A percentile compares a stretch with the other conserved stretches of the same genome.
These are phyloP conservation scores for Limnephilus rhombicus DNA, from an alignment of 2,888 invertebrate genomes.

Conservation along the genomic window DNA sequence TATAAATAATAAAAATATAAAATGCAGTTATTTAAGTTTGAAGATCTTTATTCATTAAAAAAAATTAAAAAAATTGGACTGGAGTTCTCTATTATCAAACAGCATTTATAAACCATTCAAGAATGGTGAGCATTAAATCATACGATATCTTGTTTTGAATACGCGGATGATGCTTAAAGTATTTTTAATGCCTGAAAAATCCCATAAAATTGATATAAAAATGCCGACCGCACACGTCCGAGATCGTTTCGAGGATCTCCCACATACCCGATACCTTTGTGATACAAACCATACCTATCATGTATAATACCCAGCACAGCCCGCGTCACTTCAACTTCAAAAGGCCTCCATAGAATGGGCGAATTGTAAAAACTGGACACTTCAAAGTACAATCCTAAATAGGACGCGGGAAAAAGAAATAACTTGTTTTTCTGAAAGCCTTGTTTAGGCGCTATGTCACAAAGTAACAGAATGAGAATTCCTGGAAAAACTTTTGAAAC, in stretches of 20 bases:
- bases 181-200: conserved; percentile 35
- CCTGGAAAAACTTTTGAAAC: no score
- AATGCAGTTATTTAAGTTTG: no score
- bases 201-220: conserved; percentile 46
- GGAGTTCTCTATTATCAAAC: not conserved
- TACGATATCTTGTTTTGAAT: conserved; percentile 1
- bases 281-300: not conserved
- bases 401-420: not conserved
- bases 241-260: conserved; percentile 15
- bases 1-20: no score
- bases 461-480: not conserved
- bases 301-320: not conserved
- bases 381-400: not conserved
- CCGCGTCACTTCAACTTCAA: not conserved
- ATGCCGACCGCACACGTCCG: conserved; percentile 33
- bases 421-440: not conserved
- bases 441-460: not conserved
- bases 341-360: not conserved
- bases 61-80: no score
- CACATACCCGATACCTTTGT: not conserved
- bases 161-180: conserved; percentile 11
- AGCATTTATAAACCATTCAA: not conserved
- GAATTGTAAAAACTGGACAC: not conserved
- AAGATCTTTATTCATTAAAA: no score
- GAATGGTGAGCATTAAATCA: not conserved